Evolutionary conservation across 2,888 invertebrate genomes (phyloP), one percentile per base, ranked within the genome.

Genomic region (Cephus rjabovi): DNA sequence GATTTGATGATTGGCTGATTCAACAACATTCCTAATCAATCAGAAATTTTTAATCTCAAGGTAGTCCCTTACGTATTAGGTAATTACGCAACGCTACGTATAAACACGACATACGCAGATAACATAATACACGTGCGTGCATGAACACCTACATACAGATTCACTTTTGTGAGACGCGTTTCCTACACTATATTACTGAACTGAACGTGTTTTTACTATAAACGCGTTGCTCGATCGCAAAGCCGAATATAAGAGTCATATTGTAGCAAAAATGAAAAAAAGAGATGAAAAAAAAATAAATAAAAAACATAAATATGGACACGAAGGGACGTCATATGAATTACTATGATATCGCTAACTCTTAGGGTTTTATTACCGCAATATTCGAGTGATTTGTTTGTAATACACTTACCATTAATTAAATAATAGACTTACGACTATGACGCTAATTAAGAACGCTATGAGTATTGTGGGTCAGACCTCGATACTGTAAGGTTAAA

Each of bases 341-440:
- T 77, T 69, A 74, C 37, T 74, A 74, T 33, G 68, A 74, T 77
- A 74, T 74, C 73, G 69, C 34, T 76, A 76, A 74, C 76, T 30
- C 34, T 69, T 76, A 69, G 73, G 70, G n/a, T 76, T 74, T 73
- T 70, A 77, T 69, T 69, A 74, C 69, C 69, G 70, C 70, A 74
- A 70, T 74, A 76, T 76, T 79, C 69, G 76, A 79, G 76, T 76
- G 79, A 79, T 76, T 79, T 76, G 73, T 79, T 74, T 76, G 56
- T 76, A 76, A 76, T 77, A 75, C 75, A 75, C 37, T 35, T 76
- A 78, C 71, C 75, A 37, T 40, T 75, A 75, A 76, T 73, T 78
- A n/a, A 78, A 33, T 74, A 30, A n/a, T 74, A 74, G 74, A n/a
- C 9, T 40, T 40, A 40, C 40, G 15, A 15, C 34, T 34, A 34